Base-by-base conservation (phyloP, 2,888 invertebrate genomes). In the Philereme vetulata region DNA sequence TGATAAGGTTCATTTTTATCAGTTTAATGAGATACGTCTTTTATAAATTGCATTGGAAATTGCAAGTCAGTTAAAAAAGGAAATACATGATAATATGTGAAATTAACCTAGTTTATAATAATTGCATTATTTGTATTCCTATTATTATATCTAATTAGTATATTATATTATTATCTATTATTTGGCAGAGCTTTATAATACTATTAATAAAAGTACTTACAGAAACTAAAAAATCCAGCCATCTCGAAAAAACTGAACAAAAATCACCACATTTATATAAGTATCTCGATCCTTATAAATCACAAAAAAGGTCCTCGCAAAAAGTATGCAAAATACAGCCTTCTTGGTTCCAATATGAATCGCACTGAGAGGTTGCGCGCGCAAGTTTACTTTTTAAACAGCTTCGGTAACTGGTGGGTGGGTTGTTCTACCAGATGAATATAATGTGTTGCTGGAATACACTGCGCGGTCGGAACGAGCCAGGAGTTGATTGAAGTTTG, bases 301-400 rank as follows among this genome's bases (percentile, higher is more conserved):
- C 49, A 43, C 43, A 54, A 49, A 35, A 53, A 46, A 49, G 36
- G 7, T 51, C 51, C 21, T 21, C 2, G 21, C 21, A 36, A 44
- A 34, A 52, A 50, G 51, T 44, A 45, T 34, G 1, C 8, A 53
- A 46, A 61, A 66, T 40, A 57, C 70, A 65, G 55, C 67, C 65
- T 68, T 48, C 62, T 64, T 62, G 55, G 51, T 58, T 52, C 21
- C 44, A 57, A 54, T 56, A 48, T 43, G 44, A 74, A 71, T 72
- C 70, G 68, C 68, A 86, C 86, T 86, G 85, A 78, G 81, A 67
- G 76, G 71, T 62, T 62, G 52, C 56, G 64, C 65, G 67, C 60
- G 66, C 67, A 64, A 62, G 74, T 81, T 79, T 80, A 77, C 76
- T 73, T 82, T 85, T 71, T 85, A 84, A 81, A 79, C 74, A 38